These are phyloP conservation scores for Ophraella communa DNA, from an alignment of 2,888 invertebrate genomes.

Conservation along the genomic window DNA sequence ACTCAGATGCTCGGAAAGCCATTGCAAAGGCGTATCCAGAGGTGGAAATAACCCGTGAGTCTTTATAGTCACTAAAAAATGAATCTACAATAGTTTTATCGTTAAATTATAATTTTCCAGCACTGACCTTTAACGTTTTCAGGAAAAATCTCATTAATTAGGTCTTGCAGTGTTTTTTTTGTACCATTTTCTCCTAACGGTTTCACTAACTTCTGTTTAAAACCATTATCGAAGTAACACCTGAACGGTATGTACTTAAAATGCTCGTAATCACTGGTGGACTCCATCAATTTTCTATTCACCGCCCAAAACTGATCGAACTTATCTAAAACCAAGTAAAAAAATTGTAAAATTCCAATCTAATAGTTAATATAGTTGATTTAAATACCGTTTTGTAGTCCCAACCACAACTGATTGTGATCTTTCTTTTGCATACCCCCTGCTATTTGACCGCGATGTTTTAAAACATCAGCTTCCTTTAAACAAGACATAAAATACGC, in stretches of 20 bases:
- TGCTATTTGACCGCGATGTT: constrained; percentile 89
- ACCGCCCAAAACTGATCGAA: constrained; percentile 99
- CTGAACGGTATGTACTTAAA: constrained; percentile 91
- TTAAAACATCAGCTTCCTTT: constrained; percentile 98
- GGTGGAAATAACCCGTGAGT: constrained; percentile 92
- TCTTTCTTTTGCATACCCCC: constrained; percentile 95
- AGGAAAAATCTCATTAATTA: constrained; percentile 75
- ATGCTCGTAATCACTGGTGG: constrained; percentile 76
- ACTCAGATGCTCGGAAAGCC: constrained; percentile 97
- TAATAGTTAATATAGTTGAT: not conserved
- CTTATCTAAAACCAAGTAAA: constrained; percentile 71
- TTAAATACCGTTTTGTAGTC: constrained; percentile 83
- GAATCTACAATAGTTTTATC: constrained; percentile 3
- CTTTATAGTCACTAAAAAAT: constrained; percentile 69
- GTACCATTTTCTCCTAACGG: constrained; percentile 79
- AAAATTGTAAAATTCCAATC: too few species aligned
- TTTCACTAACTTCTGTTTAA: constrained; percentile 76
- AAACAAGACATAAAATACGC: constrained; percentile 93
- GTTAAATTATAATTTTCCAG: constrained; percentile 8
- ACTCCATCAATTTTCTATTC: constrained; percentile 94
- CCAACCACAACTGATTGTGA: constrained; percentile 95
- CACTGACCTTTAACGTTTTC: constrained; percentile 60
- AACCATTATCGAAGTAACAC: constrained; percentile 76
- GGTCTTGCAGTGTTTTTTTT: constrained; percentile 73
- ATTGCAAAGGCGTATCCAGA: constrained; percentile 88